A percentile compares a stretch with the other conserved stretches of the same genome.
Evolutionary conservation across 2,797 vertebrate genomes (phyloP).

Genomic region (Sparus aurata): DNA sequence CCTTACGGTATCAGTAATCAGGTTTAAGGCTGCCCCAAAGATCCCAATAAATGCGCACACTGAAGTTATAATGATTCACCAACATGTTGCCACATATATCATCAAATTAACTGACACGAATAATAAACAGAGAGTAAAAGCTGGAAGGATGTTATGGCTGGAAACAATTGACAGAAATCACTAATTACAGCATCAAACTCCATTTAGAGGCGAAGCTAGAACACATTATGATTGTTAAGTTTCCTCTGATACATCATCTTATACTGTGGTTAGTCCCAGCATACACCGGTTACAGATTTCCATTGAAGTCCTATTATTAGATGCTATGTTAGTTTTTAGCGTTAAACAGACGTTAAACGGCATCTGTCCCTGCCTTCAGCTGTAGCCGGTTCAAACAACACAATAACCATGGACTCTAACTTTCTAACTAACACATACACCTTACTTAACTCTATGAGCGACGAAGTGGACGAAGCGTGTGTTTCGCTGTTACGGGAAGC

Average conservation of each 20-base stretch:
- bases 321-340: constrained; percentile 5
- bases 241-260: constrained; percentile 15
- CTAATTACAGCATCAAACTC: constrained; percentile 28
- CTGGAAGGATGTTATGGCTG: constrained; percentile 5
- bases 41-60: constrained; percentile 47
- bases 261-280: constrained; percentile 2
- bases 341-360: constrained; percentile 14
- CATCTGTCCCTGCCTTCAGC: constrained; percentile 1
- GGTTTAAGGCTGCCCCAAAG: constrained; percentile 39
- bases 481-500: constrained; percentile 36
- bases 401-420: constrained; percentile 27
- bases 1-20: not conserved
- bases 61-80: constrained; percentile 20
- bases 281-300: constrained; percentile 12
- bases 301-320: constrained; percentile 6
- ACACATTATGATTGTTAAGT: constrained; percentile 16
- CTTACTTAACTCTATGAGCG: constrained; percentile 28
- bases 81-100: constrained; percentile 31
- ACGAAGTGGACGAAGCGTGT: constrained; percentile 25
- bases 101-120: constrained; percentile 28
- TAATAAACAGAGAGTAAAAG: constrained; percentile 15
- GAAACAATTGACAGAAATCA: constrained; percentile 20
- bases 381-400: constrained; percentile 14
- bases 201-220: constrained; percentile 4
- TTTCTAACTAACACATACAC: constrained; percentile 45